These are phyloP conservation scores for Diarsia brunnea DNA, from an alignment of 2,888 invertebrate genomes.

Conservation along the genomic window DNA sequence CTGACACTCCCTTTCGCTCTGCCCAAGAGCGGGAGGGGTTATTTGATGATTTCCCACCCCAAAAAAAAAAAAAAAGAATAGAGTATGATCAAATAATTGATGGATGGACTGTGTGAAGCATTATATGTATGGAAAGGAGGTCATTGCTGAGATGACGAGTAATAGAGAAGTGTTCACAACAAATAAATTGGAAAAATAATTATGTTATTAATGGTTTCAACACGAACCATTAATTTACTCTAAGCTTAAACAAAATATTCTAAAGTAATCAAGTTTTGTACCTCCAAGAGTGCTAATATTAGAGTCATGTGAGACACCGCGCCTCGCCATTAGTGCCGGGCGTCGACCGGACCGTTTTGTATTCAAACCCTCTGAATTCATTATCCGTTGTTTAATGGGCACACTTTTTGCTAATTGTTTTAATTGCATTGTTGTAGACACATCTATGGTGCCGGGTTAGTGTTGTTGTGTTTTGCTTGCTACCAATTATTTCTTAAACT, in stretches of 20 bases:
- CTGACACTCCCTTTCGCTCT: too few species aligned
- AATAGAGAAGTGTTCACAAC: too few species aligned
- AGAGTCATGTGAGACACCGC: conserved; percentile 47
- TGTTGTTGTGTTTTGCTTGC: neutral
- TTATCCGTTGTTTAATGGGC: conserved; percentile 58
- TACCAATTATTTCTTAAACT: neutral
- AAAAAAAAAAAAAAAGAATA: too few species aligned
- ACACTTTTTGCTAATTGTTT: conserved; percentile 57
- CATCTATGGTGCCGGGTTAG: conserved; percentile 8
- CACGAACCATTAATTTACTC: too few species aligned
- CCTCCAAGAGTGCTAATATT: conserved; percentile 43
- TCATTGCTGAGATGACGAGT: too few species aligned
- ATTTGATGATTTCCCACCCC: too few species aligned
- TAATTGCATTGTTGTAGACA: conserved; percentile 49
- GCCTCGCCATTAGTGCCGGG: conserved; percentile 44
- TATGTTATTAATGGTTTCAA: too few species aligned
- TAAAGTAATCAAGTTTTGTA: conserved; percentile 23
- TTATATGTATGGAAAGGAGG: too few species aligned
- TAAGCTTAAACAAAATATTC: neutral
- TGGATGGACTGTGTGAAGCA: too few species aligned
- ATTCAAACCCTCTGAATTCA: conserved; percentile 58
- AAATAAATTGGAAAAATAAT: too few species aligned
- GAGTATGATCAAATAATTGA: too few species aligned
- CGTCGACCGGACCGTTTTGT: conserved; percentile 31
- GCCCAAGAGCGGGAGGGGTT: too few species aligned